Evolutionary conservation across 2,797 vertebrate genomes (phyloP), one percentile per base, ranked within the genome.

Genomic region (Notoglanidium macrostoma): DNA sequence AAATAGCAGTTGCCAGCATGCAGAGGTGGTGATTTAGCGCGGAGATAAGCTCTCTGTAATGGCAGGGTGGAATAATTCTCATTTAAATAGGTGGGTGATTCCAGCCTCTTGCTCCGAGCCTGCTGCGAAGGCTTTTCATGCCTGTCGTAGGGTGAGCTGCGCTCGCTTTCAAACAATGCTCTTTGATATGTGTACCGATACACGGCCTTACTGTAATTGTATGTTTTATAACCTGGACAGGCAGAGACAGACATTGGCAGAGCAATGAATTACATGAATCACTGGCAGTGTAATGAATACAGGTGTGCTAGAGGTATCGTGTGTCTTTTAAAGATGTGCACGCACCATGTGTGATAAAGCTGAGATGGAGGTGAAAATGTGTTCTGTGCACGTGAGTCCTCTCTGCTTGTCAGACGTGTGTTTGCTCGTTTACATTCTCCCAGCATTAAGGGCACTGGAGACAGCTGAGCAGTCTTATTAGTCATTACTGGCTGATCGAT

Each of bases 1-100:
- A 95, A 97, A 97, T 97, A 95, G 94, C 94, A 94, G 94, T 96
- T 95, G 93, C 94, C 94, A 92, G 90, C 76, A 86, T 92, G 95
- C 94, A 95, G 96, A 96, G 95, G 95, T 95, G 91, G 96, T 96
- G 96, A 97, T 97, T 98, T 97, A 96, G 95, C 94, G 93, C 93
- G 94, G 96, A 96, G 97, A 96, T 97, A 97, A 97, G 95, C 96
- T 96, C 95, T 94, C 94, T 90, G 95, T 98, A 97, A 98, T 98
- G 95, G 96, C 92, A 96, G 96, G 96, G 96, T 97, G 95, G 96
- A 96, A 95, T 97, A 97, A 97, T 97, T 96, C 92, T 93, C 92
- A 93, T 95, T 95, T 95, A 96, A 96, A 93, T 93, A 92, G 94
- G 94, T 90, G 63, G 89, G 87, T 79, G 92, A 92, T 89, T 90